Conservation (phyloP, 2,113 vertebrate species). For the Misgurnus mizolepis region DNA sequence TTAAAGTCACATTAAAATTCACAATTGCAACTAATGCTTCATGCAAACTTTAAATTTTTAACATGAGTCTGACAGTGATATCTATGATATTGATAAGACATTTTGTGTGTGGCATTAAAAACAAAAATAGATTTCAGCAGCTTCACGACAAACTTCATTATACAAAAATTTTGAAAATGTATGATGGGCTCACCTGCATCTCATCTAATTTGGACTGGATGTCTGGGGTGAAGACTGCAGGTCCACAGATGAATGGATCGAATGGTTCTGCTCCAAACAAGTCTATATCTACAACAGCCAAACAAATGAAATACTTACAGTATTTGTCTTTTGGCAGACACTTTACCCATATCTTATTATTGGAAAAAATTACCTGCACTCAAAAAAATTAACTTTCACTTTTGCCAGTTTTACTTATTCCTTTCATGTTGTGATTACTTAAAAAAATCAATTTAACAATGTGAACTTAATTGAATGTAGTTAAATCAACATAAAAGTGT, state of each 20-base stretch:
- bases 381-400: too few species aligned
- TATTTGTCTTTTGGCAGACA: not conserved
- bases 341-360: not conserved
- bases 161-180: too few species aligned
- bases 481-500: too few species aligned
- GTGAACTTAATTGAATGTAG: too few species aligned
- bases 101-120: too few species aligned
- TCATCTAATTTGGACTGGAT: conserved; percentile 88
- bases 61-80: not conserved
- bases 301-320: not conserved
- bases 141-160: not conserved
- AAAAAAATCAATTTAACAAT: too few species aligned
- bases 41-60: too few species aligned
- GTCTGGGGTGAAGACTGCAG: conserved; percentile 83
- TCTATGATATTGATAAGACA: too few species aligned
- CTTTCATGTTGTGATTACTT: too few species aligned
- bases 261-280: conserved; percentile 88
- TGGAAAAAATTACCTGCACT: too few species aligned
- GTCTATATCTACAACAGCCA: conserved; percentile 77
- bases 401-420: too few species aligned
- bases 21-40: too few species aligned
- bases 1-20: not conserved
- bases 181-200: conserved; percentile 80
- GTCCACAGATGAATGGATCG: conserved; percentile 85
- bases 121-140: not conserved